These are phyloP conservation scores for Thyatira batis DNA, from an alignment of 2,888 invertebrate genomes.

Conservation along the genomic window DNA sequence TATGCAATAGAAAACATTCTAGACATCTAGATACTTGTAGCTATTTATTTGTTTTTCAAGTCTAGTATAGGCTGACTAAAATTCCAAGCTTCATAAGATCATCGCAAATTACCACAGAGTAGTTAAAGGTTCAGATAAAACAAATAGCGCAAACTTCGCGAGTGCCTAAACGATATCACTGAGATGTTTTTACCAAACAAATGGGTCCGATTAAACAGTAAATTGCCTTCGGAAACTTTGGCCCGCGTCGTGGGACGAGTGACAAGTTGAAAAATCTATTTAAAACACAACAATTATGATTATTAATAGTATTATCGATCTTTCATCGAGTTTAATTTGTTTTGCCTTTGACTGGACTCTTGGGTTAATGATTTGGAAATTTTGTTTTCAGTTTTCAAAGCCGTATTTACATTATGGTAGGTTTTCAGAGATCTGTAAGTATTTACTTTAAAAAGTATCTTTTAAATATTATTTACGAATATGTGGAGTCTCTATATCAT, in stretches of 20 bases:
- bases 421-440: too few species aligned
- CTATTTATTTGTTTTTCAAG: too few species aligned
- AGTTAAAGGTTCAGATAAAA: slow-evolving; percentile 13
- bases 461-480: too few species aligned
- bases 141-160: slow-evolving; percentile 13
- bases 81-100: slow-evolving; percentile 1
- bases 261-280: slow-evolving; percentile 61
- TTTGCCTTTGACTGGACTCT: neutral
- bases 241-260: slow-evolving; percentile 31
- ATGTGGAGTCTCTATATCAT: too few species aligned
- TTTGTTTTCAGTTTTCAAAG: too few species aligned
- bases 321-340: neutral
- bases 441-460: too few species aligned
- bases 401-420: too few species aligned
- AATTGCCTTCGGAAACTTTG: slow-evolving; percentile 65
- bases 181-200: slow-evolving; percentile 60
- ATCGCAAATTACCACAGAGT: slow-evolving; percentile 9
- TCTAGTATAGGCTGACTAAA: neutral
- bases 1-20: too few species aligned
- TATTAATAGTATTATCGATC: neutral
- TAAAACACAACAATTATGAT: slow-evolving; percentile 26
- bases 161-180: slow-evolving; percentile 25
- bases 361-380: slow-evolving; percentile 29
- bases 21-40: too few species aligned
- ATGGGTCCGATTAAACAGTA: slow-evolving; percentile 64